Conservation (phyloP, 1,140 invertebrate genomes). For the Drosophila tani region DNA sequence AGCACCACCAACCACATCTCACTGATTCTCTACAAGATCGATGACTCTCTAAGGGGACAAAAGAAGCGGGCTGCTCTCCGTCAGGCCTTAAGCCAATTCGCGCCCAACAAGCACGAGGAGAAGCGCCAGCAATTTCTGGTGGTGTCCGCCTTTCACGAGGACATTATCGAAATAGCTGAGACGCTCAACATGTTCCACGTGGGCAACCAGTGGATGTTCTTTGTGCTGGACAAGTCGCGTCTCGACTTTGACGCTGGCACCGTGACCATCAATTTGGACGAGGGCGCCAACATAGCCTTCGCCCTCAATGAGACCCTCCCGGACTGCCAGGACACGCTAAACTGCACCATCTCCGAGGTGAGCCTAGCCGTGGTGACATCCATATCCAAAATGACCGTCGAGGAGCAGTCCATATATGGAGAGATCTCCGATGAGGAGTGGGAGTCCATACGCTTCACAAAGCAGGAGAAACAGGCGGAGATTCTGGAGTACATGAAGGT, state of each 20-base stretch:
- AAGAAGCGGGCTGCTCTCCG: constrained; percentile 63
- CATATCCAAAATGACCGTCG: constrained; percentile 88
- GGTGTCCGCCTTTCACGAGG: constrained; percentile 84
- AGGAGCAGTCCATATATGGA: constrained; percentile 89
- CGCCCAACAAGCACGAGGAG: constrained; percentile 47
- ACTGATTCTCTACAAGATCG: constrained; percentile 72
- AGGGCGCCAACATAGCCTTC: constrained; percentile 94
- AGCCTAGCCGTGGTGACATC: constrained; percentile 87
- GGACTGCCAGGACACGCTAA: constrained; percentile 63
- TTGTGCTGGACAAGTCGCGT: constrained; percentile 88
- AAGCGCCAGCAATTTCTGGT: constrained; percentile 78
- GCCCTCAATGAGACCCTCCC: constrained; percentile 89
- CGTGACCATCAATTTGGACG: constrained; percentile 87
- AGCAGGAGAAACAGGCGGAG: constrained; percentile 87
- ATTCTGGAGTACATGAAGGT: constrained; percentile 86
- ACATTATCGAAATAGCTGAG: constrained; percentile 89
- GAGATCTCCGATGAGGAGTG: constrained; percentile 93
- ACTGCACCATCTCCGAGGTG: constrained; percentile 86
- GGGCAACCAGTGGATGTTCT: constrained; percentile 91
- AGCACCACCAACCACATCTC: constrained; percentile 78
- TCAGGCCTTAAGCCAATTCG: constrained; percentile 57
- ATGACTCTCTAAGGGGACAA: constrained; percentile 69
- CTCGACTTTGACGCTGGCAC: constrained; percentile 85
- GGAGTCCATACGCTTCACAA: constrained; percentile 90
- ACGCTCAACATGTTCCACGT: constrained; percentile 88